A percentile compares a stretch with the other conserved stretches of the same genome.
Evolutionary conservation across 2,797 vertebrate genomes (phyloP).

Genomic region (Poeciliopsis turneri): DNA sequence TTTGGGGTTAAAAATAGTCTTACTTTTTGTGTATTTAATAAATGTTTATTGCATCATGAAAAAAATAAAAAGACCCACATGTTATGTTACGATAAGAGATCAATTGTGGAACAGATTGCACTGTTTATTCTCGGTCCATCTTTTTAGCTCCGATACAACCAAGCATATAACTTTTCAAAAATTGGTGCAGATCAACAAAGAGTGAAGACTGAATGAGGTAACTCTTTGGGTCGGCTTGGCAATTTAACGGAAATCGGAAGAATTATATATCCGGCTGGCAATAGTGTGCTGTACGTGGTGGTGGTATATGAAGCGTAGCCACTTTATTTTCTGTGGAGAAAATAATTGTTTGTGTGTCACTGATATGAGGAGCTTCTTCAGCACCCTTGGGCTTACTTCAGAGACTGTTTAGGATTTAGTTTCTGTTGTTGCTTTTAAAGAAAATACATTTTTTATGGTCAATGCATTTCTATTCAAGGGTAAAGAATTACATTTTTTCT

Average conservation of each 20-base stretch:
- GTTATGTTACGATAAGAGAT: background rate
- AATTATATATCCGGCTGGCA: background rate
- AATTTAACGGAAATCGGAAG: conserved; percentile 1
- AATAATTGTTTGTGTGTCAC: conserved; percentile 1
- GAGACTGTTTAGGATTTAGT: background rate
- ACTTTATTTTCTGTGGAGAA: conserved; percentile 3
- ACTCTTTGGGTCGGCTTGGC: background rate
- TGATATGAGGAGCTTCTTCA: background rate
- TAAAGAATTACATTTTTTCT: background rate
- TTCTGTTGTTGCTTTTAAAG: background rate
- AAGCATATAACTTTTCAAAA: background rate
- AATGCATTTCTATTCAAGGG: background rate
- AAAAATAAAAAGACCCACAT: background rate
- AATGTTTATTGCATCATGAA: background rate
- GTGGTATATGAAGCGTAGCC: conserved; percentile 1
- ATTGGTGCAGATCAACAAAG: background rate
- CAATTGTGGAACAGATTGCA: background rate
- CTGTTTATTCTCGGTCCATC: background rate
- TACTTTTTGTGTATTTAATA: background rate
- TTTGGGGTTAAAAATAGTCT: background rate
- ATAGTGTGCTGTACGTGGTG: background rate
- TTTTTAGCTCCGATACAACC: background rate
- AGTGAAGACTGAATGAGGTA: background rate
- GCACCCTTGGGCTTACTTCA: background rate
- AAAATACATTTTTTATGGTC: background rate